Conservation (phyloP, 2,888 invertebrate genomes). For the Zaprionus bogoriensis region DNA sequence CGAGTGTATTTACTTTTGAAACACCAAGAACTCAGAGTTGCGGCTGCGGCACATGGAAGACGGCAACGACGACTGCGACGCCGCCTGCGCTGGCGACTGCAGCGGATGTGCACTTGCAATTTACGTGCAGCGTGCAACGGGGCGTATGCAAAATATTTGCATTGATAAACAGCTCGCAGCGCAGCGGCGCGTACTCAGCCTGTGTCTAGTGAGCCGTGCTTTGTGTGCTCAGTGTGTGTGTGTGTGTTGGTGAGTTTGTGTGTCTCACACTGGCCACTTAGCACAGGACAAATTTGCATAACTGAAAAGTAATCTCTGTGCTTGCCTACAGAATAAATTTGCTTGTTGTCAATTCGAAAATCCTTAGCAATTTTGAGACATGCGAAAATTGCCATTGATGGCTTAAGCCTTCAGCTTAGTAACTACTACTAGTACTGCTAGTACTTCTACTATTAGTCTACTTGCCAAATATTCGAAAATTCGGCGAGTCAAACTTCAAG, state of each 20-base stretch:
- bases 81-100: slow-evolving; percentile 15
- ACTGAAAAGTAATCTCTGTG: slow-evolving; percentile 21
- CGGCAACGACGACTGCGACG: slow-evolving; percentile 16
- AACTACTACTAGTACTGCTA: not conserved
- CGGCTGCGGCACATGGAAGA: slow-evolving; percentile 43
- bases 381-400: not conserved
- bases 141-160: slow-evolving; percentile 75
- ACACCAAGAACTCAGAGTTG: slow-evolving; percentile 10
- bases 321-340: slow-evolving; percentile 20
- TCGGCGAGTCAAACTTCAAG: not conserved
- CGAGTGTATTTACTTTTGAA: slow-evolving; percentile 55
- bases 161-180: slow-evolving; percentile 71
- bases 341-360: not conserved
- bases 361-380: not conserved
- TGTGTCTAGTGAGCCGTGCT: slow-evolving; percentile 38
- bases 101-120: slow-evolving; percentile 70
- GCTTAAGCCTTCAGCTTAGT: too few relatives aligned
- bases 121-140: slow-evolving; percentile 70
- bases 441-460: not conserved
- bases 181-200: slow-evolving; percentile 9
- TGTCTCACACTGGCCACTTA: slow-evolving; percentile 50
- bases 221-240: slow-evolving; percentile 7
- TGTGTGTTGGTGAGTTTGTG: not conserved
- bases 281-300: slow-evolving; percentile 42
- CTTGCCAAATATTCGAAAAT: not conserved